Evolutionary conservation across 2,888 invertebrate species (phyloP), one percentile per base, ranked within the genome.

Genomic region (Crossocerus cetratus): DNA sequence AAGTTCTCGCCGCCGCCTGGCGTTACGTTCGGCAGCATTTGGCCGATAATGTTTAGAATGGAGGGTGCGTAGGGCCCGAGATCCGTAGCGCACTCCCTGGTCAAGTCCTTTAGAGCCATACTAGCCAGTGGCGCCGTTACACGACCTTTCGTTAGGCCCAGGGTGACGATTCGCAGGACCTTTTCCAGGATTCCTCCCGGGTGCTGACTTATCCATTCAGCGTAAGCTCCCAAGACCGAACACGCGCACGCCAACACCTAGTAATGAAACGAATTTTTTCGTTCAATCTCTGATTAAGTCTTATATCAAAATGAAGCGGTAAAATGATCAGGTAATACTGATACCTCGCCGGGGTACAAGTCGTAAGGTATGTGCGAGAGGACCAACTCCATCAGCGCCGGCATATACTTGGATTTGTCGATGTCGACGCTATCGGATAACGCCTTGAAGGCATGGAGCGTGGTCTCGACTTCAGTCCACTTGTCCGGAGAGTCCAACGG

Each of bases 91-190:
- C 97, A 97, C 89, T 97, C 97, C 44, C 95, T 92, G 43, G 96
- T 94, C 49, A 98, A 93, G 86, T 97, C 97, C 88, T 97, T 96
- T 13, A 98, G 92, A 22, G 98, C 97, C 90, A 97, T 93, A 2
- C 97, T 97, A 0, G 97, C 95, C 66, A 96, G 93, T 3, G 96
- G 94, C 0, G 95, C 94, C 73, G 96, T 94, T 32, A 94, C 92
- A 0, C 93, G 91, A 78, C 94, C 93, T 42, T 91, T 92, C 0
- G 86, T 85, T 13, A 96, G 90, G 1, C 95, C 95, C 44, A 94
- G 91, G 16, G 93, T 91, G 2, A 96, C 90, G 21, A 96, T 90
- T n/a, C 94, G 94, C 65, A 96, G 91, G 4, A 95, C 93, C 70
- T 92, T 92, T 23, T 92, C 92, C 76, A 96, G 91, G 88, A 93